Conservation (phyloP, 1,140 invertebrate genomes). For the Trichogramma pretiosum region DNA sequence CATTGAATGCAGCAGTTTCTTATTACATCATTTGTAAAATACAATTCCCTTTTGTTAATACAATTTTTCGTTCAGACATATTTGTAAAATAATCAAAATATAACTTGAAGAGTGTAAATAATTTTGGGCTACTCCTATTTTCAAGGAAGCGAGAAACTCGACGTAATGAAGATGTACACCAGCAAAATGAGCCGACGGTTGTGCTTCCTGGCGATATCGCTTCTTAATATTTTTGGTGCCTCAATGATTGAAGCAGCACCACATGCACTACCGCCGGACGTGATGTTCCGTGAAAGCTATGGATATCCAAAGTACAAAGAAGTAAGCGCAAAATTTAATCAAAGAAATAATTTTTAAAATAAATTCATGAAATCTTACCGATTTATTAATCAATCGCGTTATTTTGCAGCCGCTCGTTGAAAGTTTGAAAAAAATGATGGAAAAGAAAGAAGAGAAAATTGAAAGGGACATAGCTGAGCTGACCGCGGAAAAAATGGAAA, state of each 20-base stretch:
- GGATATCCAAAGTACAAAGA: too few species aligned
- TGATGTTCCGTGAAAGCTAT: conserved; percentile 23
- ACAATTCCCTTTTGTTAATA: too few species aligned
- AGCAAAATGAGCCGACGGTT: conserved; percentile 22
- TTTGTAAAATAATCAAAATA: too few species aligned
- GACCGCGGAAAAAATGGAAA: conserved; percentile 28
- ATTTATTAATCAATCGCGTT: background rate
- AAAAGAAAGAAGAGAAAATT: conserved; percentile 25
- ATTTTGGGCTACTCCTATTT: too few species aligned
- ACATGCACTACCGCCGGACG: conserved; percentile 22
- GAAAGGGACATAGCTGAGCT: conserved; percentile 29
- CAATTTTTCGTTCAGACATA: too few species aligned
- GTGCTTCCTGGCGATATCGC: conserved; percentile 28
- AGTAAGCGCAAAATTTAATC: too few species aligned
- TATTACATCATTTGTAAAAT: too few species aligned
- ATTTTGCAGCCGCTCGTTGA: conserved; percentile 27
- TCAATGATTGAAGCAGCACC: conserved; percentile 23
- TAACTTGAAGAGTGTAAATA: too few species aligned
- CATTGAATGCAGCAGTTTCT: too few species aligned
- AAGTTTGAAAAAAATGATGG: conserved; percentile 26
- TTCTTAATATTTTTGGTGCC: conserved; percentile 22
- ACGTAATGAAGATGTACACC: conserved; percentile 34
- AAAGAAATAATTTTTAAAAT: background rate
- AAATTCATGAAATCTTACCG: background rate
- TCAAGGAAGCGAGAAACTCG: conserved; percentile 21